Evolutionary conservation across 2,113 vertebrate species (phyloP).

Genomic region (Cyprinodon tularosa): DNA sequence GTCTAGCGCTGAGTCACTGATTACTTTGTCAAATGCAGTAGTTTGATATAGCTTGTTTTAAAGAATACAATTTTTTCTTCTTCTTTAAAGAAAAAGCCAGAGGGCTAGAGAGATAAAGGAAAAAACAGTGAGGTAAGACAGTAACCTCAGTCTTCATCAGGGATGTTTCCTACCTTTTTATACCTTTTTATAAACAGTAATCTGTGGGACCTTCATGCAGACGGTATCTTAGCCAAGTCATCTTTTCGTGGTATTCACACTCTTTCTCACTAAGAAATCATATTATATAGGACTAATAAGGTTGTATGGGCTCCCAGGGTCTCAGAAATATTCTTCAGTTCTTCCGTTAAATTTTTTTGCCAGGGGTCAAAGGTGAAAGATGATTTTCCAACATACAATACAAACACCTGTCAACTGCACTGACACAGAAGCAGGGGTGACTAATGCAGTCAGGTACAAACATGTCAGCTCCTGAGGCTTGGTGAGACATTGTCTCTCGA

Average conservation of each 20-base stretch:
- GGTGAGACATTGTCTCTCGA: slow-evolving; percentile 14
- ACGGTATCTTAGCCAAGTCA: background rate
- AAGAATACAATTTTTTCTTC: background rate
- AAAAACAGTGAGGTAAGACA: background rate
- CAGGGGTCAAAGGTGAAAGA: slow-evolving; percentile 51
- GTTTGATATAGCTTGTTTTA: background rate
- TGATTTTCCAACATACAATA: slow-evolving; percentile 48
- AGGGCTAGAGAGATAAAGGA: background rate
- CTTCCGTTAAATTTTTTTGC: slow-evolving; percentile 13
- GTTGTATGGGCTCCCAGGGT: slow-evolving; percentile 4
- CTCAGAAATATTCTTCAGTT: slow-evolving; percentile 3
- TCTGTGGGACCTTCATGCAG: slow-evolving; percentile 3
- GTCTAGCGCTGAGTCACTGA: slow-evolving; percentile 4
- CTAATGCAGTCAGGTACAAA: slow-evolving; percentile 36
- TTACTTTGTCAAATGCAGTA: background rate
- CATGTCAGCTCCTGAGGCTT: slow-evolving; percentile 46
- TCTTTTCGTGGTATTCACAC: background rate
- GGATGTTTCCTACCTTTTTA: background rate
- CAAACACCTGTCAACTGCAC: slow-evolving; percentile 31
- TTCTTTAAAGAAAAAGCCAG: background rate
- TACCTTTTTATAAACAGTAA: slow-evolving; percentile 7
- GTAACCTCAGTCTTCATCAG: background rate
- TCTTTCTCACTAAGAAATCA: slow-evolving; percentile 5
- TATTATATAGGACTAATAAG: background rate
- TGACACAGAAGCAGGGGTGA: slow-evolving; percentile 33